phyloP scores from a whole-genome alignment of 1,140 invertebrate genomes.

The Cydia splendana region DNA sequence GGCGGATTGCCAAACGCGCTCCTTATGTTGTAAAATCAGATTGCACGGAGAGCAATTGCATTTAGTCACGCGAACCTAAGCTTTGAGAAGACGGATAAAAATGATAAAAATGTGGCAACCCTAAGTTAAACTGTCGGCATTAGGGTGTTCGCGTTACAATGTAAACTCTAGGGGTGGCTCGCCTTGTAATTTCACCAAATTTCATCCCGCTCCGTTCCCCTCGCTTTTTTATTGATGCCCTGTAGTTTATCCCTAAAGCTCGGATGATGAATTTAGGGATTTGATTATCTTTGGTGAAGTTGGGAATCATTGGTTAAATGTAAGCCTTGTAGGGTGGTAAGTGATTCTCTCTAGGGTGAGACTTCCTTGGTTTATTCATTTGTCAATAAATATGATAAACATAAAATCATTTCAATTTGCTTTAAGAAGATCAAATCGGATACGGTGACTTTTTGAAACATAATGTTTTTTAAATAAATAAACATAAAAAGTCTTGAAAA shows the following conservation, averaged over 20 bases:
- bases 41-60: neutral
- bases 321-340: conserved; percentile 13
- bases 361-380: neutral
- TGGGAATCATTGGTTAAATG: conserved; percentile 26
- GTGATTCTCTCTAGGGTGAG: conserved; percentile 14
- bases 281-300: conserved; percentile 29
- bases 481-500: no score
- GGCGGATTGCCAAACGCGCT: neutral
- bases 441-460: no score
- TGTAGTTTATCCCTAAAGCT: conserved; percentile 33
- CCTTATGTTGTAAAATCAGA: neutral
- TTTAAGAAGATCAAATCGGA: neutral
- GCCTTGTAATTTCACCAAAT: conserved; percentile 76
- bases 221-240: conserved; percentile 56
- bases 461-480: no score
- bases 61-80: conserved; percentile 6
- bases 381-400: conserved; percentile 3
- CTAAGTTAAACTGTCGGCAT: conserved; percentile 70
- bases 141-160: conserved; percentile 77
- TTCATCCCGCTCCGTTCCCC: conserved; percentile 63
- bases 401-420: neutral
- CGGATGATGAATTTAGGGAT: conserved; percentile 30
- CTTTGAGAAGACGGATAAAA: neutral
- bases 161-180: conserved; percentile 69
- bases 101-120: conserved; percentile 48